Base-by-base conservation (phyloP, 2,113 vertebrate species). In the Prunella himalayana region DNA sequence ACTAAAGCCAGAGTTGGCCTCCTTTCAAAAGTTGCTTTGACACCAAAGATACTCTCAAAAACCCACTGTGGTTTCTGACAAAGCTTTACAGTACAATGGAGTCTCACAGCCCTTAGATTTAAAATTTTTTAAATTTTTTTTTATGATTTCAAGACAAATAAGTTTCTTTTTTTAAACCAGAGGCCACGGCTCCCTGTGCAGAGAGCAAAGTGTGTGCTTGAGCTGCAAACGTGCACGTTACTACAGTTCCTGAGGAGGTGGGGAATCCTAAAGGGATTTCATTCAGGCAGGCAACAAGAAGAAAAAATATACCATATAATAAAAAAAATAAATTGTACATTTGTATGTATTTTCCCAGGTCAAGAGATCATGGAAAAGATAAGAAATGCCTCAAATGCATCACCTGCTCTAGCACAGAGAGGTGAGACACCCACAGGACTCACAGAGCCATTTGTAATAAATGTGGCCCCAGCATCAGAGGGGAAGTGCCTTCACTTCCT, bases 401-500 rank as follows among this genome's bases (percentile, higher is more conserved):
- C 50, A 22, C 51, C 63, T 59, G 50, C 11, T 72, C 54, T 82
- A 66, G 60, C 1, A 50, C 0, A 4, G 59, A 89, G 61, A 76
- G 23, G 68, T 4, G 0, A 88, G 60, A 76, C 50, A 65, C 39
- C 51, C 80, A 69, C 33, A 75, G 78, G 49, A 31, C 49, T 35
- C 3, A 3, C 7, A 77, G 39, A 69, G 59, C 66, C 63, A 76
- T 72, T 30, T 30, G 66, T 35, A 92, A 69, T 39, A 69, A 65
- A 77, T 1, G 50, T 20, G 63, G 60, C 59, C 72, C 63, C 82
- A 86, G 60, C 79, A 94, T 11, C 33, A 31, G 64, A 66, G 42
- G 64, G 82, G 82, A 93, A 93, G 63, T 54, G 63, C 47, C 47
- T 44, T 59, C 82, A 83, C 64, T 83, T 95, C 91, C 92, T 86